Conservation (phyloP, 2,113 vertebrate genomes). For the Petrocephalus microphthalmus region DNA sequence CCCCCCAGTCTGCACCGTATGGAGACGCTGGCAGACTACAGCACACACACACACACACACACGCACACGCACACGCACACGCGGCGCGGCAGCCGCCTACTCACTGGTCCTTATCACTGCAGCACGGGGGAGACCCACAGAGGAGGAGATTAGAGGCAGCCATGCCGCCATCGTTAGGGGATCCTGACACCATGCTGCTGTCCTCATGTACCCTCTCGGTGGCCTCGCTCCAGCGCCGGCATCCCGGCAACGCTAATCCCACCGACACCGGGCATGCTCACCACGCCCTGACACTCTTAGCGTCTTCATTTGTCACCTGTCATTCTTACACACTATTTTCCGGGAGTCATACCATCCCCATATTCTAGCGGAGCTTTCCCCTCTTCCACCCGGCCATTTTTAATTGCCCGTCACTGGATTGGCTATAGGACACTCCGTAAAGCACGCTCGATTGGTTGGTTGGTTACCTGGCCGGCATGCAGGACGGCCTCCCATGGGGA, state of each 20-base stretch:
- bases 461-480: slow-evolving; percentile 68
- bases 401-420: background rate
- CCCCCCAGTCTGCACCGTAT: background rate
- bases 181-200: background rate
- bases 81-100: slow-evolving; percentile 49
- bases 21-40: background rate
- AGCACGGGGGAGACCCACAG: slow-evolving; percentile 36
- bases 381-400: background rate
- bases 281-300: background rate
- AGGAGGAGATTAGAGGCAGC: slow-evolving; percentile 12
- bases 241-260: background rate
- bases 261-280: background rate
- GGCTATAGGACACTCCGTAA: background rate
- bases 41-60: background rate
- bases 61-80: background rate
- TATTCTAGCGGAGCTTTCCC: background rate
- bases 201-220: background rate
- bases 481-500: slow-evolving; percentile 72
- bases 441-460: background rate
- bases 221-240: background rate
- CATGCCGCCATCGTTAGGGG: background rate
- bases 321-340: background rate
- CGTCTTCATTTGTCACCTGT: background rate
- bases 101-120: slow-evolving; percentile 86
- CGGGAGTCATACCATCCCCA: background rate